These are phyloP conservation scores for Crenichthys baileyi DNA, from an alignment of 2,797 vertebrate genomes.

Conservation along the genomic window DNA sequence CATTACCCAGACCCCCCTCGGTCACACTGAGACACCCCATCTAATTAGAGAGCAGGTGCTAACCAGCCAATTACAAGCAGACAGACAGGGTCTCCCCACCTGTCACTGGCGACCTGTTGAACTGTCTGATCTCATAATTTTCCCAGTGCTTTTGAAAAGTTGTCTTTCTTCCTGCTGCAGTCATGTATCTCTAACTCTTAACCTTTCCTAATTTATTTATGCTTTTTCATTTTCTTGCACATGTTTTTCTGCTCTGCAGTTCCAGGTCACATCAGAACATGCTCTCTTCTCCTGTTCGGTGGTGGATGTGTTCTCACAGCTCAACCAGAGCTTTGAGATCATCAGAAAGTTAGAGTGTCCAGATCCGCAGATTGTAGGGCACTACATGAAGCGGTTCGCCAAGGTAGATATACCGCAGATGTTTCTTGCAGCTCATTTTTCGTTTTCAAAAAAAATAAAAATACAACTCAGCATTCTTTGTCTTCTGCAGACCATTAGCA, in stretches of 20 bases:
- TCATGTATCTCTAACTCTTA: not conserved
- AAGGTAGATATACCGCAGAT: conserved; percentile 81
- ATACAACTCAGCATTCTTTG: not conserved
- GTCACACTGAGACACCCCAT: conserved; percentile 58
- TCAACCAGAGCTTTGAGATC: conserved; percentile 99
- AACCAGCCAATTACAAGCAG: conserved; percentile 60
- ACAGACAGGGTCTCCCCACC: conserved; percentile 59
- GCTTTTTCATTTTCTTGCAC: conserved; percentile 16
- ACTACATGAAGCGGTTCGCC: conserved; percentile 97
- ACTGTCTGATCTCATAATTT: conserved; percentile 24
- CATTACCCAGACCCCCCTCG: conserved; percentile 65
- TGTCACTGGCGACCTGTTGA: conserved; percentile 45
- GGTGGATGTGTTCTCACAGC: conserved; percentile 98
- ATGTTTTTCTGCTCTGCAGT: conserved; percentile 77
- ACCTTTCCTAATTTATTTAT: not conserved
- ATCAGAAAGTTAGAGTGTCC: conserved; percentile 98
- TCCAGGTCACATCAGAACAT: conserved; percentile 97
- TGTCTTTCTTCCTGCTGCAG: conserved; percentile 16
- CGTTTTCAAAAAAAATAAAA: not conserved
- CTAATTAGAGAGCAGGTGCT: conserved; percentile 65
- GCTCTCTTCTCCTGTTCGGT: conserved; percentile 98
- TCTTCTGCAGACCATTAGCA: conserved; percentile 92
- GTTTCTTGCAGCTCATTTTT: not conserved
- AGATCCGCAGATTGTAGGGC: conserved; percentile 95
- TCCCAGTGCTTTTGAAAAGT: not conserved